Conservation (phyloP, 2,888 invertebrate species). For the Andrena praecox region DNA sequence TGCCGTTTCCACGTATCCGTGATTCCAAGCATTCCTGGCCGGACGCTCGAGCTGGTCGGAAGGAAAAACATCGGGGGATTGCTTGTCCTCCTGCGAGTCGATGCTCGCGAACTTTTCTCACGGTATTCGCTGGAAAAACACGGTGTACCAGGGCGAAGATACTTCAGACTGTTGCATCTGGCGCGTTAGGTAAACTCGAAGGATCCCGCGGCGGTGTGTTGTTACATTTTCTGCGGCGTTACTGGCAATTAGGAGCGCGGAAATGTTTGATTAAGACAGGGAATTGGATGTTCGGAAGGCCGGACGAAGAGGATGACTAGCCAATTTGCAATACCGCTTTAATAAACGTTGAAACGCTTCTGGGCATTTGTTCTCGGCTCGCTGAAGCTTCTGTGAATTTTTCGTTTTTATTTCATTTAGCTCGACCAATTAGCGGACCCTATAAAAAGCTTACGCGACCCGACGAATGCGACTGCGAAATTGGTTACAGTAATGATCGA, state of each 20-base stretch:
- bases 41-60: neutral
- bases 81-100: neutral
- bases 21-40: conserved; percentile 36
- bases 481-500: conserved; percentile 22
- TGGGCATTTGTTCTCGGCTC: neutral
- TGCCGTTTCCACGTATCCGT: conserved; percentile 52
- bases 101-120: neutral
- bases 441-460: neutral
- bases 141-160: neutral
- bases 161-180: neutral
- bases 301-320: too few relatives aligned
- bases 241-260: neutral
- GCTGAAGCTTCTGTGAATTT: neutral
- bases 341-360: neutral
- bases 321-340: too few relatives aligned
- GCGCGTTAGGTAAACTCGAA: neutral
- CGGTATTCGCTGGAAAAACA: neutral
- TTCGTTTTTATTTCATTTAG: neutral
- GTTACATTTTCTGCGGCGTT: neutral
- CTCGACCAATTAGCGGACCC: neutral
- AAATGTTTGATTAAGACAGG: neutral
- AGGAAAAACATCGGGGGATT: conserved; percentile 8
- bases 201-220: neutral
- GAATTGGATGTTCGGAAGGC: neutral
- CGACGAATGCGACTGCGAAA: neutral